These are phyloP conservation scores for Auanema sp. DNA, from an alignment of 2,888 invertebrate species.

Conservation along the genomic window DNA sequence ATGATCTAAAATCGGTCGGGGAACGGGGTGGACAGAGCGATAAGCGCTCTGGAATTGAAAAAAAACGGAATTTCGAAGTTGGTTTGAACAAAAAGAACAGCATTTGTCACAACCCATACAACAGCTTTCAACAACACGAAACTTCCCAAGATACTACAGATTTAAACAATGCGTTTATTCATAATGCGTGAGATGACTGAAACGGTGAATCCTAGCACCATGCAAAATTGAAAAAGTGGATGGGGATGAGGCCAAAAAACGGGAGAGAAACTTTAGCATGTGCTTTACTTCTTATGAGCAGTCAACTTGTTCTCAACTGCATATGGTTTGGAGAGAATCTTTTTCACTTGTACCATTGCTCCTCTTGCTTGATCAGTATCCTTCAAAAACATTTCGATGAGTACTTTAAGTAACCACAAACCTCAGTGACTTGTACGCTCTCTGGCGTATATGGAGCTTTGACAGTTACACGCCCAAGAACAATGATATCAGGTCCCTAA, in stretches of 20 bases:
- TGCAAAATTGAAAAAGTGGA: not conserved
- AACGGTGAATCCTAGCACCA: not conserved
- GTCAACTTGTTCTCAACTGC: slow-evolving; percentile 16
- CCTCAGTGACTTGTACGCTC: slow-evolving; percentile 13
- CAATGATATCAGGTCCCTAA: slow-evolving; percentile 19
- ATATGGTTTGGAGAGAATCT: slow-evolving; percentile 38
- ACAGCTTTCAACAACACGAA: too few relatives aligned
- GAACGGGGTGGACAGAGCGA: too few relatives aligned
- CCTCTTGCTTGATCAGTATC: slow-evolving; percentile 27
- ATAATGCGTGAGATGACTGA: too few relatives aligned
- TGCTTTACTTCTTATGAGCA: not conserved
- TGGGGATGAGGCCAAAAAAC: not conserved
- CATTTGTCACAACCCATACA: too few relatives aligned
- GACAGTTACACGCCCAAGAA: slow-evolving; percentile 22
- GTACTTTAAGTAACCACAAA: slow-evolving; percentile 1
- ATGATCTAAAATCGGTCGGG: too few relatives aligned
- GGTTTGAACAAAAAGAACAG: too few relatives aligned
- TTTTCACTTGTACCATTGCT: slow-evolving; percentile 37
- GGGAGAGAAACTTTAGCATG: not conserved
- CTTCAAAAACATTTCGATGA: slow-evolving; percentile 8
- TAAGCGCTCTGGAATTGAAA: too few relatives aligned
- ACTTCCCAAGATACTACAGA: too few relatives aligned
- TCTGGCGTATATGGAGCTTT: slow-evolving; percentile 21
- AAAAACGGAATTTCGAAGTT: too few relatives aligned
- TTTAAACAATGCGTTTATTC: too few relatives aligned